A percentile compares a stretch with the other conserved stretches of the same genome.
Conservation (phyloP, 1,140 invertebrate genomes). For the Bombus affinis region DNA sequence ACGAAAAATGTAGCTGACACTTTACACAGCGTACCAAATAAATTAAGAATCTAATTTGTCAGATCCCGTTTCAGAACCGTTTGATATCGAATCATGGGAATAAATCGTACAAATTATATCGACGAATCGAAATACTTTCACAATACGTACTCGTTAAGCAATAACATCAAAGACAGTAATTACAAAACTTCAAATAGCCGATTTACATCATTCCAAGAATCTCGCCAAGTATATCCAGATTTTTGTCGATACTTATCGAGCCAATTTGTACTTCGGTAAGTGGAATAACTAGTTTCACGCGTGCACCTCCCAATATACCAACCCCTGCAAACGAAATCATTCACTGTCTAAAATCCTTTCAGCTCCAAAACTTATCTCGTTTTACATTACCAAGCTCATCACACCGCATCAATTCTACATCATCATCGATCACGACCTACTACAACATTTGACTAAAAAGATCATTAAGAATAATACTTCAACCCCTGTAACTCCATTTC, state of each 20-base stretch:
- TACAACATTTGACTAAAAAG: not conserved
- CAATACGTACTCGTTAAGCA: not conserved
- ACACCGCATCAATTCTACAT: constrained; percentile 8
- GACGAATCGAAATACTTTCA: no score
- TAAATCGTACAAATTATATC: no score
- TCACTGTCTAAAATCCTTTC: not conserved
- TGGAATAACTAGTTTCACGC: constrained; percentile 16
- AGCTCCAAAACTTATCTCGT: not conserved
- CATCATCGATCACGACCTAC: not conserved
- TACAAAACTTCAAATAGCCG: not conserved
- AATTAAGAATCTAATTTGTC: not conserved
- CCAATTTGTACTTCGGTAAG: constrained; percentile 26
- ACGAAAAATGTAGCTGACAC: not conserved
- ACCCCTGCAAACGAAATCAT: not conserved
- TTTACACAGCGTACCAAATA: not conserved
- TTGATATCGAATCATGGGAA: not conserved
- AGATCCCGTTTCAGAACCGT: not conserved
- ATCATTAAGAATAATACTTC: no score
- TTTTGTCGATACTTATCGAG: constrained; percentile 18
- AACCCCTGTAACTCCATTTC: no score
- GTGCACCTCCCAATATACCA: not conserved
- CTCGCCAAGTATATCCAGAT: not conserved
- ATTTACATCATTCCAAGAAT: not conserved
- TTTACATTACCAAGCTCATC: not conserved
- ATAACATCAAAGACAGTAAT: not conserved